These are phyloP conservation scores for Ceratitis capitata DNA, from an alignment of 1,140 invertebrate species.

Conservation along the genomic window DNA sequence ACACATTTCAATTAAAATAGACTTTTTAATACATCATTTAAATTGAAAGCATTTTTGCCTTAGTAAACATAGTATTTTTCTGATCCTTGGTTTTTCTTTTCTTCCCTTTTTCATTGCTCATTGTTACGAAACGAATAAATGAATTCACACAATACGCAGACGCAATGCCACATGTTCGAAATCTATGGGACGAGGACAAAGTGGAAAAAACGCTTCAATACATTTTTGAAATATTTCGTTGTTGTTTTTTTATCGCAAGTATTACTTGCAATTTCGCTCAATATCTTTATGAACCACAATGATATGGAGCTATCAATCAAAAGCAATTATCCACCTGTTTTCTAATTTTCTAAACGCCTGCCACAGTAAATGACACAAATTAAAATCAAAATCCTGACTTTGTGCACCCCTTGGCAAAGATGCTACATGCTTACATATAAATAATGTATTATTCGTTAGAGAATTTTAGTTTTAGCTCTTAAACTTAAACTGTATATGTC, in stretches of 20 bases:
- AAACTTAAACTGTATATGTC: not conserved
- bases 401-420: too few species aligned
- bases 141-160: conserved; percentile 15
- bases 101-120: conserved; percentile 29
- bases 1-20: not conserved
- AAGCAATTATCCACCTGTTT: conserved; percentile 44
- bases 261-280: conserved; percentile 40
- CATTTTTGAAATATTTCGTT: conserved; percentile 44
- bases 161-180: conserved; percentile 32
- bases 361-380: not conserved
- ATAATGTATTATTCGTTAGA: not conserved
- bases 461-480: conserved; percentile 13
- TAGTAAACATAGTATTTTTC: not conserved
- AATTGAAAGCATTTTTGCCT: not conserved
- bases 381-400: too few species aligned
- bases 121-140: conserved; percentile 39
- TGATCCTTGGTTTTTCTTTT: conserved; percentile 39
- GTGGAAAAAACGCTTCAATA: conserved; percentile 44
- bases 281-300: conserved; percentile 43
- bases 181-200: conserved; percentile 39
- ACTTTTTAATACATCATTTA: not conserved
- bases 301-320: conserved; percentile 46
- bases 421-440: not conserved
- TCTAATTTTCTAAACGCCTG: conserved; percentile 44
- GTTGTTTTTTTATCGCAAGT: conserved; percentile 41